Conservation (phyloP, 2,888 invertebrate genomes). For the Acronicta alni region DNA sequence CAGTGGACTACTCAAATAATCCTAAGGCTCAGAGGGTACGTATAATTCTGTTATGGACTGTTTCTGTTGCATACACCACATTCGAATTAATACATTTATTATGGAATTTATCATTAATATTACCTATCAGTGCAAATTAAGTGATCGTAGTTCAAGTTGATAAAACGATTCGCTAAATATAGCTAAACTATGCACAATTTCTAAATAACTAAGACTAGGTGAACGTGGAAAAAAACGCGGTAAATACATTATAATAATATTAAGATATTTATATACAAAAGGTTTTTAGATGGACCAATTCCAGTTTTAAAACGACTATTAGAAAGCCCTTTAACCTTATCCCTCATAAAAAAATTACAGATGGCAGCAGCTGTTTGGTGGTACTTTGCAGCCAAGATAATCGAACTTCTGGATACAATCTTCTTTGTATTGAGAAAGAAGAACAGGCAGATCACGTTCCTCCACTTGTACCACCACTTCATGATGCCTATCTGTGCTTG, state of each 20-base stretch:
- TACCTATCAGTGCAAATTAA: too few species aligned
- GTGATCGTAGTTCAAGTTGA: too few species aligned
- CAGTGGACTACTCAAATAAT: slow-evolving; percentile 90
- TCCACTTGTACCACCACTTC: slow-evolving; percentile 97
- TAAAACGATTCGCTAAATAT: too few species aligned
- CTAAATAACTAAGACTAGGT: too few species aligned
- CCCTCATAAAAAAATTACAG: slow-evolving; percentile 68
- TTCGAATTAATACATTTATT: too few species aligned
- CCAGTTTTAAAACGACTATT: background rate
- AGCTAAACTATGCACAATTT: too few species aligned
- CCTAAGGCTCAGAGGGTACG: slow-evolving; percentile 91
- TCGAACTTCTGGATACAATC: slow-evolving; percentile 94
- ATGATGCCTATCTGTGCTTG: slow-evolving; percentile 94
- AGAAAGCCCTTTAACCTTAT: background rate
- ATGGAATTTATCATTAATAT: too few species aligned
- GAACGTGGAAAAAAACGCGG: too few species aligned
- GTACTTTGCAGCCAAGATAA: slow-evolving; percentile 94
- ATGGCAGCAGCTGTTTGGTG: slow-evolving; percentile 92
- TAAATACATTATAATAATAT: too few species aligned
- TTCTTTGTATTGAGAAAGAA: slow-evolving; percentile 98
- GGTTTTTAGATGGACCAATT: too few species aligned
- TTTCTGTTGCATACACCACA: too few species aligned
- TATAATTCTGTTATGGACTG: background rate
- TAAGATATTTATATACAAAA: too few species aligned
- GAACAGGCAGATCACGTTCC: slow-evolving; percentile 95